phyloP scores from a whole-genome alignment of 2,113 vertebrate species.

The Porphyrio hochstetteri region DNA sequence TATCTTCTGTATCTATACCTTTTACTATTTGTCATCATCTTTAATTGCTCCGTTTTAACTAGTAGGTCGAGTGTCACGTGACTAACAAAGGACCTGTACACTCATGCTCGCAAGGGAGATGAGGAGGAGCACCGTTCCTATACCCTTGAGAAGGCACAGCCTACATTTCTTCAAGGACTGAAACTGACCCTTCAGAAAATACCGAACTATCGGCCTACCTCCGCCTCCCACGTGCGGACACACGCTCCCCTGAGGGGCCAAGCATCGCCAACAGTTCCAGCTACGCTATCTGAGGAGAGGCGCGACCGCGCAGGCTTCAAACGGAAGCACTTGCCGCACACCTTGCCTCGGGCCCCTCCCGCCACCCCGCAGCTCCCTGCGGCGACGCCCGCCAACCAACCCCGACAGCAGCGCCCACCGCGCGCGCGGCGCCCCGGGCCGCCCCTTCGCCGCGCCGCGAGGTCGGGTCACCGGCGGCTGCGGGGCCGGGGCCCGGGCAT shows the following conservation, averaged over 20 bases:
- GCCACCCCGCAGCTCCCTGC: neutral
- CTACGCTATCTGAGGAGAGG: accelerated
- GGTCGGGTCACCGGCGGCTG: accelerated
- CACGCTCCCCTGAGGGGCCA: accelerated
- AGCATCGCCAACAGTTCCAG: neutral
- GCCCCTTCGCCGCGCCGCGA: neutral
- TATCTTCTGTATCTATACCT: neutral
- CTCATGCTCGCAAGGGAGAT: neutral
- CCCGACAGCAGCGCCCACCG: accelerated
- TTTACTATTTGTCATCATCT: neutral
- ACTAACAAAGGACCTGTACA: neutral
- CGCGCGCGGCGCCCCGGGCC: too few relatives aligned
- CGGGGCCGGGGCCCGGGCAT: too few relatives aligned
- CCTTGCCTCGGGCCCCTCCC: neutral
- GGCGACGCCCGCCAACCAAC: accelerated
- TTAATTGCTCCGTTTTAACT: neutral
- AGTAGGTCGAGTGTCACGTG: too few relatives aligned
- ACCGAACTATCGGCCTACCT: accelerated
- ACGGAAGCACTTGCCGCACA: accelerated
- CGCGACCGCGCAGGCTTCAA: accelerated
- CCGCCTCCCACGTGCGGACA: neutral
- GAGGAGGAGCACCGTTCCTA: neutral
- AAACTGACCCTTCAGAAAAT: accelerated
- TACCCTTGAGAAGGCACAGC: neutral
- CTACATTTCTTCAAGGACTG: neutral